Conservation (phyloP, 2,888 invertebrate species). For the Lasioglossum calceatum region DNA sequence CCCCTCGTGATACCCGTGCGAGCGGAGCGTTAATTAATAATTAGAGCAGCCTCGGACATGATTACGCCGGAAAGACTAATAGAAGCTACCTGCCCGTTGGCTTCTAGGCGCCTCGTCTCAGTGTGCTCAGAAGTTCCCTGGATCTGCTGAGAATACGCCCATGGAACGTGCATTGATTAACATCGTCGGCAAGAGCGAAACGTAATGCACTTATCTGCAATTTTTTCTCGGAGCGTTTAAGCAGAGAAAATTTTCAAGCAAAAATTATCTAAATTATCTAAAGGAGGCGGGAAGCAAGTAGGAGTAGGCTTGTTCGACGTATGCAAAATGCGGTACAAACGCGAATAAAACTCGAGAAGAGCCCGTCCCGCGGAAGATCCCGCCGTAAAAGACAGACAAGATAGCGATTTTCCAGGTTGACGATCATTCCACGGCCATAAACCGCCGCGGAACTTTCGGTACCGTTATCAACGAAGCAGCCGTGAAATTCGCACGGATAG, state of each 20-base stretch:
- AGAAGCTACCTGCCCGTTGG: constrained; percentile 5
- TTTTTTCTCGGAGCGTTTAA: background rate
- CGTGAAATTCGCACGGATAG: constrained; percentile 17
- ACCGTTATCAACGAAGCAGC: constrained; percentile 2
- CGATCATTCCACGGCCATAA: background rate
- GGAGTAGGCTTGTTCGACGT: background rate
- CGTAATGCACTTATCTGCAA: background rate
- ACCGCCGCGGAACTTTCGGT: background rate
- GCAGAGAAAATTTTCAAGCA: background rate
- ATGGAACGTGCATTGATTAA: background rate
- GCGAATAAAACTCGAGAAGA: too few relatives aligned
- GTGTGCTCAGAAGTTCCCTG: background rate
- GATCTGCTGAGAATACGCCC: background rate
- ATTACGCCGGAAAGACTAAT: constrained; percentile 36
- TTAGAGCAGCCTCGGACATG: constrained; percentile 42
- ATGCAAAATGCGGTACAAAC: background rate
- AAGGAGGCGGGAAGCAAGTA: too few relatives aligned
- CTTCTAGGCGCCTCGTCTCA: background rate
- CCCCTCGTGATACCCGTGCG: constrained; percentile 7
- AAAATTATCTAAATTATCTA: too few relatives aligned
- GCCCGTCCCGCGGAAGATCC: background rate
- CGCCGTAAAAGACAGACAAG: constrained; percentile 9
- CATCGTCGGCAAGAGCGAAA: background rate
- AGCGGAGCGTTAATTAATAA: constrained; percentile 59
- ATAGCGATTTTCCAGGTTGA: constrained; percentile 8